Conservation (phyloP, 2,797 vertebrate genomes). For the Schizopygopsis malacanthus region DNA sequence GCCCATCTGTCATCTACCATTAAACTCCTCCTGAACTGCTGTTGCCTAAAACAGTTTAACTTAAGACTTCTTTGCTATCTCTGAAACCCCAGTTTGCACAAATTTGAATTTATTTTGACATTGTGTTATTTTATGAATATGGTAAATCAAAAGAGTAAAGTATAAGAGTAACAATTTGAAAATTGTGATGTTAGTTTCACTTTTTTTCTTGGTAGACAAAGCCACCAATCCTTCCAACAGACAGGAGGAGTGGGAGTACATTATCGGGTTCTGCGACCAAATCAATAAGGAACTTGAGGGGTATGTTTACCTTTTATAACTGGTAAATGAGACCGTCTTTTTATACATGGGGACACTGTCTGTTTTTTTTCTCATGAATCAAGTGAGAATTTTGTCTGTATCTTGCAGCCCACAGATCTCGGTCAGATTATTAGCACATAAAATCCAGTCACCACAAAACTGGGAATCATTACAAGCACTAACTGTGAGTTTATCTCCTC, state of each 20-base stretch:
- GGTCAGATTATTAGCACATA: slow-evolving; percentile 89
- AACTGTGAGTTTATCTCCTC: slow-evolving; percentile 78
- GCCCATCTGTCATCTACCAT: not conserved
- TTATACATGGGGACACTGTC: not conserved
- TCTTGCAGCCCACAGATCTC: slow-evolving; percentile 90
- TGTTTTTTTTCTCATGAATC: not conserved
- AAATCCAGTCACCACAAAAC: slow-evolving; percentile 96
- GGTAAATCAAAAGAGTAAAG: not conserved
- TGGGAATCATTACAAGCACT: slow-evolving; percentile 94
- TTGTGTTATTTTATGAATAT: not conserved
- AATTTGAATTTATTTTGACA: not conserved
- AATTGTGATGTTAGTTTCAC: not conserved
- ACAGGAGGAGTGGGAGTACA: slow-evolving; percentile 95
- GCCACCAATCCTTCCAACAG: slow-evolving; percentile 93
- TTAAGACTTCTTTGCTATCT: not conserved
- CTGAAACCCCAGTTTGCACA: not conserved
- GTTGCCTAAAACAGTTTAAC: not conserved
- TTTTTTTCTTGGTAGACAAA: slow-evolving; percentile 81
- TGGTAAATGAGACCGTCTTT: slow-evolving; percentile 14
- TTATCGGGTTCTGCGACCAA: slow-evolving; percentile 96
- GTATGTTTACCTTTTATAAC: slow-evolving; percentile 70
- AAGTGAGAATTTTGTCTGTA: slow-evolving; percentile 7
- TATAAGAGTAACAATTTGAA: slow-evolving; percentile 27
- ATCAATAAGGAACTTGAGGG: slow-evolving; percentile 96
- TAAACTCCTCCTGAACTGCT: not conserved